Conservation (phyloP, 2,888 invertebrate genomes). For the Fragum sueziense region DNA sequence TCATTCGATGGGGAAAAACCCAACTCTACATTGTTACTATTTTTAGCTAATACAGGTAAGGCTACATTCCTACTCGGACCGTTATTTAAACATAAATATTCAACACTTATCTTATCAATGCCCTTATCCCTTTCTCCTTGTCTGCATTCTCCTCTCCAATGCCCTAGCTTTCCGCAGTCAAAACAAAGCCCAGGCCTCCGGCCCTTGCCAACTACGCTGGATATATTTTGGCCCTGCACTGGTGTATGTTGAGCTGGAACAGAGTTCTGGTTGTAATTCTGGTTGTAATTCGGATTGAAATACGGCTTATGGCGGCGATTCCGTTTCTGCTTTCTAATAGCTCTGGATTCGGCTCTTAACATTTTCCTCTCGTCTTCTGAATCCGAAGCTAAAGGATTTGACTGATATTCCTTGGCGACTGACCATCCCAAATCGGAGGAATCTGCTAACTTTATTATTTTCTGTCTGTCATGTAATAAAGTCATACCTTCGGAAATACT, state of each 20-base stretch:
- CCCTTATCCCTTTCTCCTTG: not conserved
- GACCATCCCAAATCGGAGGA: conserved; percentile 30
- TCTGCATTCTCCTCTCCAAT: conserved; percentile 2
- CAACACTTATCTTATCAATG: conserved; percentile 14
- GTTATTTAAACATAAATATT: not conserved
- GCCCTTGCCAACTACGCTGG: not conserved
- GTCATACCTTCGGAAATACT: not conserved
- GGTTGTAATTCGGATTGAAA: too few species aligned
- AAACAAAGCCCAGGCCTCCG: conserved; percentile 5
- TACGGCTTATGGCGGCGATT: not conserved
- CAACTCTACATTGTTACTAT: too few species aligned
- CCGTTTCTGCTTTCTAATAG: not conserved
- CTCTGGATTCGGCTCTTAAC: conserved; percentile 16
- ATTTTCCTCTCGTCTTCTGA: conserved; percentile 17
- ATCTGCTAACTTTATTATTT: conserved; percentile 22
- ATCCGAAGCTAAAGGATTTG: conserved; percentile 20
- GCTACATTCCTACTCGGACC: too few species aligned
- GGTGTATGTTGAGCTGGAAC: not conserved
- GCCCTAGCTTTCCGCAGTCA: not conserved
- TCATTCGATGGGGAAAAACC: too few species aligned
- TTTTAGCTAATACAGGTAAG: too few species aligned
- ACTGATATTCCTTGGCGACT: conserved; percentile 15
- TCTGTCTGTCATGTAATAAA: conserved; percentile 27
- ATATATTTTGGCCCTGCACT: not conserved
- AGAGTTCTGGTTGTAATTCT: not conserved